Base-by-base conservation (phyloP, 2,113 vertebrate species). In the Polyodon spathula region DNA sequence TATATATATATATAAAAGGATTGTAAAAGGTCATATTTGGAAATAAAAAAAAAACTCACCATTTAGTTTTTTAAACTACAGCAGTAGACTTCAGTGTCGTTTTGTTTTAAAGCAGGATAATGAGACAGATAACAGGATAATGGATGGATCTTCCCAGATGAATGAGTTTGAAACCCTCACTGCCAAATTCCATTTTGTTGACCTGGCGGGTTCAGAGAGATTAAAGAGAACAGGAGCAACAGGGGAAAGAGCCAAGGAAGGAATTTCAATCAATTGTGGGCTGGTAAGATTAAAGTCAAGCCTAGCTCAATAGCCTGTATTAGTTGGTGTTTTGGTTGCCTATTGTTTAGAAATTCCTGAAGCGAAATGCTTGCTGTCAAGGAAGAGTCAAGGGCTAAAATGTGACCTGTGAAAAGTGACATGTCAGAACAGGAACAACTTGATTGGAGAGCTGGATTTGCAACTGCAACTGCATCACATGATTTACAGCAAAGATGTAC, bases 221-320 rank as follows among this genome's bases (percentile, higher is more conserved):
- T 77, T 99, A 68, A 99, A 99, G 74, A 82, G 96, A 68, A 99
- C 96, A 0, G 96, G 96, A 59, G 96, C 96, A 8, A 99, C 96
- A 0, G 96, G 96, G 58, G 94, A 98, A 71, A 71, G 96, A 48
- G 96, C 96, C 1, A 97, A 91, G 75, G 96, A 99, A 84, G 96
- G 95, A 70, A 99, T 99, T 83, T 97, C 96, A 53, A 99, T 99
- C 85, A 98, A 97, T 81, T 98, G 96, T 78, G 96, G 96, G 43
- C 89, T 99, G 81, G 96, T 99, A 85, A 92, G 89, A 68, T 65
- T 56, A 12, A 27, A 39, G 27, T 62, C 39, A n/a, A 70, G 50
- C 12, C 46, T 58, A 52, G 4, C 0, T 54, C 41, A 60, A 14
- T 54, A 38, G 37, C 3, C 1, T 58, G 50, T 39, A 56, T 44